phyloP scores from a whole-genome alignment of 1,140 invertebrate genomes.

The Diuraphis noxia region DNA sequence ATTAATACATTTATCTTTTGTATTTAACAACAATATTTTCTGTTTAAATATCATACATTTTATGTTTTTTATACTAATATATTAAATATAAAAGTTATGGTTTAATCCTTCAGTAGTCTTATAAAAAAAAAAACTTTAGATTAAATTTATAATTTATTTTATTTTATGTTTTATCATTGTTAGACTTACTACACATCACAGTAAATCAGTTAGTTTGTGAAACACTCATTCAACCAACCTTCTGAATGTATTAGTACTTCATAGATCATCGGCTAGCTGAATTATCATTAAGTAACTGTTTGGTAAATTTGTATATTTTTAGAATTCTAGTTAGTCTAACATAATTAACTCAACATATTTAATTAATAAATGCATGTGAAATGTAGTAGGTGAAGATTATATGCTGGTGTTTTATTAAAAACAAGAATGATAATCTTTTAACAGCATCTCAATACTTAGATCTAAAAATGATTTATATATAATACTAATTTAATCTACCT shows the following conservation, averaged over 20 bases:
- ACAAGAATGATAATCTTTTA: background rate
- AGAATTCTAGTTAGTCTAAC: slow-evolving; percentile 14
- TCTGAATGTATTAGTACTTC: slow-evolving; percentile 17
- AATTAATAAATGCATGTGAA: slow-evolving; percentile 6
- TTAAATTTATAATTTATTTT: slow-evolving; percentile 21
- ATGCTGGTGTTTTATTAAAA: background rate
- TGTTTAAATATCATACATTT: background rate
- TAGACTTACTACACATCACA: slow-evolving; percentile 16
- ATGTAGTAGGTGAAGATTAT: background rate
- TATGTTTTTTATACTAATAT: background rate
- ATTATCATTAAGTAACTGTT: slow-evolving; percentile 41
- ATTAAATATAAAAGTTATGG: background rate
- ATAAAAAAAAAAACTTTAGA: background rate
- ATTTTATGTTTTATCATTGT: slow-evolving; percentile 34
- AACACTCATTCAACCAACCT: slow-evolving; percentile 14
- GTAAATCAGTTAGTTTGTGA: slow-evolving; percentile 18
- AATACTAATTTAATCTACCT: background rate
- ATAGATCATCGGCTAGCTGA: slow-evolving; percentile 13
- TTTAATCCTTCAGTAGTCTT: background rate
- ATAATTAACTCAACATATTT: background rate
- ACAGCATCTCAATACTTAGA: background rate
- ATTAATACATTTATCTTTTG: background rate
- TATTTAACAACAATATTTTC: background rate
- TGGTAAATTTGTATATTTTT: slow-evolving; percentile 17
- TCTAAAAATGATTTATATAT: background rate